Evolutionary conservation across 2,888 invertebrate species (phyloP).

Genomic region (Danaus chrysippus): DNA sequence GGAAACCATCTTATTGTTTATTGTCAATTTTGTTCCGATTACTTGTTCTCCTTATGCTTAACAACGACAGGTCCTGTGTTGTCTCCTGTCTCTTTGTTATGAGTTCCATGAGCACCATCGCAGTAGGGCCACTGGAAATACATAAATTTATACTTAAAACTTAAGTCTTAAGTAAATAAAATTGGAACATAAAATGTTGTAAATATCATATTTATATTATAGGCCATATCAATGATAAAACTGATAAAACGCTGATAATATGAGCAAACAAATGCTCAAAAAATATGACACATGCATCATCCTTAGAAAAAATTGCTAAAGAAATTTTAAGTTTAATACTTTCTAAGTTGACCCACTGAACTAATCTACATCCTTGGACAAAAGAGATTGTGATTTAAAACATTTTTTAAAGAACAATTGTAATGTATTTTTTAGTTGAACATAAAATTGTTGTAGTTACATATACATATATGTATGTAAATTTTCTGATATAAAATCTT

Average conservation of each 20-base stretch:
- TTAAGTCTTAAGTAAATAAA: neutral
- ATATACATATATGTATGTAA: neutral
- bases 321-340: neutral
- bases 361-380: neutral
- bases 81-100: conserved; percentile 93
- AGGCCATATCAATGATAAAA: conserved; percentile 1
- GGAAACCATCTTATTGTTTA: neutral
- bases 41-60: conserved; percentile 79
- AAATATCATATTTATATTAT: neutral
- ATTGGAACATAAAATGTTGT: neutral
- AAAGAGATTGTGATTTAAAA: neutral
- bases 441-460: neutral
- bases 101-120: conserved; percentile 94
- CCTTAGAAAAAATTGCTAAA: neutral
- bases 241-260: neutral
- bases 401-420: too few species aligned
- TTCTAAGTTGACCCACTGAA: neutral
- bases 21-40: conserved; percentile 19
- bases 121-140: conserved; percentile 95
- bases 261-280: neutral
- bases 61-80: conserved; percentile 96
- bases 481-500: neutral
- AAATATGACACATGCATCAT: too few species aligned
- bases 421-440: too few species aligned
- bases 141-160: conserved; percentile 5